phyloP scores from a whole-genome alignment of 2,797 vertebrate genomes.

The Chaetodon trifasciatus region DNA sequence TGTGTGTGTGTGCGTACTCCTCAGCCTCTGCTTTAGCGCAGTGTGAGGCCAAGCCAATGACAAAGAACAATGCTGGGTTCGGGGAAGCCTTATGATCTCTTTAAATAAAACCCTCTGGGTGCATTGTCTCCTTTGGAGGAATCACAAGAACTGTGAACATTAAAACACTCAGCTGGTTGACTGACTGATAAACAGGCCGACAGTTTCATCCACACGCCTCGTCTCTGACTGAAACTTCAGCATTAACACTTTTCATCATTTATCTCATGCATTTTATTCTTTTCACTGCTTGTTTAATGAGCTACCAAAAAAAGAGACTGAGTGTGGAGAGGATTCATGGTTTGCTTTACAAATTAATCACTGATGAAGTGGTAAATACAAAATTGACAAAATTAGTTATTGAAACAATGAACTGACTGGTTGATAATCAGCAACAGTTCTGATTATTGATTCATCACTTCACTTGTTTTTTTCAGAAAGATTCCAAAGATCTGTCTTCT shows the following conservation, averaged over 20 bases:
- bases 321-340: neutral
- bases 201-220: conserved; percentile 4
- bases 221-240: conserved; percentile 11
- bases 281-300: neutral
- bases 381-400: neutral
- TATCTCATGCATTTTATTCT: neutral
- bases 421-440: neutral
- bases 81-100: conserved; percentile 71
- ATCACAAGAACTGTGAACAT: conserved; percentile 26
- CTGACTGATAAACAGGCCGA: conserved; percentile 16
- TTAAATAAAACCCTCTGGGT: conserved; percentile 59
- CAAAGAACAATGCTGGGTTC: conserved; percentile 68
- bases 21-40: conserved; percentile 49
- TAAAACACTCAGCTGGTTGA: conserved; percentile 33
- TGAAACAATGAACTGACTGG: neutral
- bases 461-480: neutral
- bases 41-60: conserved; percentile 77
- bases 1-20: conserved; percentile 23
- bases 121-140: conserved; percentile 51
- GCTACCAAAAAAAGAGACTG: neutral
- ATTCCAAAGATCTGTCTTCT: neutral
- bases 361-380: neutral
- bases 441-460: neutral
- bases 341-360: neutral
- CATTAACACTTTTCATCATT: neutral